Conservation (phyloP, 2,113 vertebrate species). For the Benitochromis conjunctus region DNA sequence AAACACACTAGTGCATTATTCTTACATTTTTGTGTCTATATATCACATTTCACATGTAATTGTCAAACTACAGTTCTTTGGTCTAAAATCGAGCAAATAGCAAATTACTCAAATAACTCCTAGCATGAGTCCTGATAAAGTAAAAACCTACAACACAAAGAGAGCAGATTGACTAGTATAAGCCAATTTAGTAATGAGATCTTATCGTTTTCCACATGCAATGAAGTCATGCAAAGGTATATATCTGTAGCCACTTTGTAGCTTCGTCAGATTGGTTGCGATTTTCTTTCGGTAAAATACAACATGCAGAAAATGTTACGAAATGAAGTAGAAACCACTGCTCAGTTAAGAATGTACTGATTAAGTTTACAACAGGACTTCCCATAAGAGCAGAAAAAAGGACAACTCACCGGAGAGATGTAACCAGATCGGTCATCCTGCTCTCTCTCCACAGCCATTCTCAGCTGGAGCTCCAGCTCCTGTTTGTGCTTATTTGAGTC, state of each 20-base stretch:
- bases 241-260: slow-evolving; percentile 37
- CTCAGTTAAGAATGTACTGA: background rate
- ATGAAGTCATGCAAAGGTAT: slow-evolving; percentile 75
- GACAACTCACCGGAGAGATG: slow-evolving; percentile 76
- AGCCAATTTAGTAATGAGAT: slow-evolving; percentile 56
- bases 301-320: slow-evolving; percentile 75
- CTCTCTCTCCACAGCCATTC: slow-evolving; percentile 70
- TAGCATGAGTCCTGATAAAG: slow-evolving; percentile 34
- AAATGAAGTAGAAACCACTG: slow-evolving; percentile 39
- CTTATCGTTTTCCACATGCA: slow-evolving; percentile 70
- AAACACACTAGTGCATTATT: background rate
- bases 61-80: background rate
- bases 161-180: slow-evolving; percentile 51
- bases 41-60: background rate
- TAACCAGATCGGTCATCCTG: slow-evolving; percentile 73
- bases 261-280: slow-evolving; percentile 62
- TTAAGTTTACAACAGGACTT: background rate
- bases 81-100: background rate
- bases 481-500: slow-evolving; percentile 74
- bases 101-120: background rate
- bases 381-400: background rate
- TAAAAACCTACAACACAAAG: slow-evolving; percentile 23
- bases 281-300: slow-evolving; percentile 51
- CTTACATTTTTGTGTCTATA: background rate
- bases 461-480: slow-evolving; percentile 75